These are phyloP conservation scores for Sinocyclocheilus rhinocerous DNA, from an alignment of 2,113 vertebrate genomes.

Conservation along the genomic window DNA sequence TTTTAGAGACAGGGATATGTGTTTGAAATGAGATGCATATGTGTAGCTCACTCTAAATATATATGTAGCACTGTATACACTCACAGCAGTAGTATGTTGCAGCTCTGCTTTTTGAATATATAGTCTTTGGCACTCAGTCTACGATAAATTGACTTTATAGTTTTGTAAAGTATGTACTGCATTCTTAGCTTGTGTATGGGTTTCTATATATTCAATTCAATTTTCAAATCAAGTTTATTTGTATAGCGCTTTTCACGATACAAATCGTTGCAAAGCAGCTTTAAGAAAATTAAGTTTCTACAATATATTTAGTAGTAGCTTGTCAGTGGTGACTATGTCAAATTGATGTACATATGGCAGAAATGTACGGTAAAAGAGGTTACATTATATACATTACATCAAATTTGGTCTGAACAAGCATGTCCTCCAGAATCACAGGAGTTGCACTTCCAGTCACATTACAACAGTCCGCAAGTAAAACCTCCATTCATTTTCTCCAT, in stretches of 20 bases:
- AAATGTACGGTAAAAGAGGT: too few species aligned
- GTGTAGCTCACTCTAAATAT: constrained; percentile 45
- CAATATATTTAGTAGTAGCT: too few species aligned
- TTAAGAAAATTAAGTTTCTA: too few species aligned
- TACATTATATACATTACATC: not conserved
- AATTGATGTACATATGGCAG: too few species aligned
- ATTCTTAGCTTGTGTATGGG: not conserved
- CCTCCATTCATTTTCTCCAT: too few species aligned
- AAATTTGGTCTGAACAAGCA: not conserved
- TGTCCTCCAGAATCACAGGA: not conserved
- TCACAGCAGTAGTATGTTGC: not conserved
- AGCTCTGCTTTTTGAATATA: constrained; percentile 17
- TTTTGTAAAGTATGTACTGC: not conserved
- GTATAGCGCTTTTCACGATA: too few species aligned
- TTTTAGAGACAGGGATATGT: constrained; percentile 52
- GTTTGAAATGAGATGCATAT: constrained; percentile 45
- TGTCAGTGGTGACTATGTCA: too few species aligned
- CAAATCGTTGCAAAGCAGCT: too few species aligned
- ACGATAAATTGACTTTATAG: not conserved
- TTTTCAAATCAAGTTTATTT: too few species aligned
- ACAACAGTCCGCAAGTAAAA: too few species aligned
- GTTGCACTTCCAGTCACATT: not conserved
- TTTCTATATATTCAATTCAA: not conserved
- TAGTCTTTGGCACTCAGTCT: not conserved
- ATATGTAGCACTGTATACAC: constrained; percentile 8